Conservation (phyloP, 2,113 vertebrate species). For the Platysteira castanea region DNA sequence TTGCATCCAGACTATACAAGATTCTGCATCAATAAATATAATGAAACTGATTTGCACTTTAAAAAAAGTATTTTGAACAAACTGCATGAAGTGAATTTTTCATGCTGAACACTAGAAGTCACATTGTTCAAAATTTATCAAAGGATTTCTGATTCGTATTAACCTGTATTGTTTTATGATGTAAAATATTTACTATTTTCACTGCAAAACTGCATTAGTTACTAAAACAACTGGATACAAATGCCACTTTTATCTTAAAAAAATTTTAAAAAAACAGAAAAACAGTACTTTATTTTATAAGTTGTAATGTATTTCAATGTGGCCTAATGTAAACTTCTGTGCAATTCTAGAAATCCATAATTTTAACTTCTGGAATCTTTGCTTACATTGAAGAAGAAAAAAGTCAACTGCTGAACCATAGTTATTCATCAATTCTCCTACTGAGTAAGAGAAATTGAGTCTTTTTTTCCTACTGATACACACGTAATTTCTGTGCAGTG, state of each 20-base stretch:
- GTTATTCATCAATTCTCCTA: neutral
- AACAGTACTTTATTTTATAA: neutral
- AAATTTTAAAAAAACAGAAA: neutral
- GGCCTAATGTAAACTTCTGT: neutral
- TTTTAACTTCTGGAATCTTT: neutral
- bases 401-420: neutral
- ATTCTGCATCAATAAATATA: constrained; percentile 49
- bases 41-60: constrained; percentile 23
- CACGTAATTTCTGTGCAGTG: neutral
- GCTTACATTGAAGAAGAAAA: neutral
- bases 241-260: neutral
- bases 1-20: constrained; percentile 87
- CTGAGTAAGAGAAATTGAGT: neutral
- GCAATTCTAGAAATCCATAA: neutral
- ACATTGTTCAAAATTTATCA: neutral
- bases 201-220: neutral
- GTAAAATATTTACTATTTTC: neutral
- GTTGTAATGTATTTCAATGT: neutral
- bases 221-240: neutral
- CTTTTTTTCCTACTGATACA: neutral
- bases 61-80: constrained; percentile 55
- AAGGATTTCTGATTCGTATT: neutral
- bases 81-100: constrained; percentile 16
- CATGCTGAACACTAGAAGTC: neutral
- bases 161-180: neutral